Percentiles rank a stretch among this genome's conserved stretches.
Evolutionary conservation across 2,888 invertebrate species (phyloP).

Genomic region (Aphidius colemani): DNA sequence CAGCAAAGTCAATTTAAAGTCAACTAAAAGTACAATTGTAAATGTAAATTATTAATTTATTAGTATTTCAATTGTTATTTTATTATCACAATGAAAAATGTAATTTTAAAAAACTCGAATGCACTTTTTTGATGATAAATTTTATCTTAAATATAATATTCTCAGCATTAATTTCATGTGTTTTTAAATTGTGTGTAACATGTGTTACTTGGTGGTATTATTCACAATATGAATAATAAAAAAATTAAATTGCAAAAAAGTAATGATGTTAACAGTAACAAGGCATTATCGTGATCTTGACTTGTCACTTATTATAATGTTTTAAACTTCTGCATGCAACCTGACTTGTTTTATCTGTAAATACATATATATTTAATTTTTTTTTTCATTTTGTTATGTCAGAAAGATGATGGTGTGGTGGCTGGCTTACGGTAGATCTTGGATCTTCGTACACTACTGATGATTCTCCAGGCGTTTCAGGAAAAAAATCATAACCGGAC

Average conservation of each 20-base stretch:
- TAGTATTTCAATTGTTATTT: conserved; percentile 62
- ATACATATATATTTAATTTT: not conserved
- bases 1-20: conserved; percentile 61
- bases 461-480: conserved; percentile 52
- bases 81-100: too few relatives aligned
- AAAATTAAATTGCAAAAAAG: conserved; percentile 8
- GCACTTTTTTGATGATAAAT: too few relatives aligned
- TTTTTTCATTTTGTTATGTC: too few relatives aligned
- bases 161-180: too few relatives aligned
- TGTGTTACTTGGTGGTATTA: too few relatives aligned
- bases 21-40: too few relatives aligned
- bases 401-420: not conserved
- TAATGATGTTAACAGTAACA: not conserved
- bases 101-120: conserved; percentile 28
- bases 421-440: conserved; percentile 61
- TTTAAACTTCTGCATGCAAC: not conserved
- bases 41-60: conserved; percentile 64
- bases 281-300: conserved; percentile 5
- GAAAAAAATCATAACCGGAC: conserved; percentile 63
- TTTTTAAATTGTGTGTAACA: too few relatives aligned
- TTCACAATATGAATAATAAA: too few relatives aligned
- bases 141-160: too few relatives aligned
- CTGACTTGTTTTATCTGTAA: conserved; percentile 12
- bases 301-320: not conserved
- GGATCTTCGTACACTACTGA: conserved; percentile 52